Evolutionary conservation across 2,113 vertebrate genomes (phyloP), one percentile per base, ranked within the genome.

Genomic region (Macroglossus sobrinus): DNA sequence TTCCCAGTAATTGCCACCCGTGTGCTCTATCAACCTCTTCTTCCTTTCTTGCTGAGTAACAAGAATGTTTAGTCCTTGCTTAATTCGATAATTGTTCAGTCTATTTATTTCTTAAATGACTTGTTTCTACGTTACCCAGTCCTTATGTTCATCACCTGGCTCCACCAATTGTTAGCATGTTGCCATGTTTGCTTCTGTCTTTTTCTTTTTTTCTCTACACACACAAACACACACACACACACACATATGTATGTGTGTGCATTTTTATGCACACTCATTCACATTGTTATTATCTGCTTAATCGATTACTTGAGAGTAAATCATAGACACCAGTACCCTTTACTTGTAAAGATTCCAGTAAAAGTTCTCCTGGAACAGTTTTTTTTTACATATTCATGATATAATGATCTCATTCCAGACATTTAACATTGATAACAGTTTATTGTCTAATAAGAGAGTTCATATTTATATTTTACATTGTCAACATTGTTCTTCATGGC

Each of bases 41-140:
- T 95, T 38, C 71, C 63, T 92, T 88, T 81, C 76, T 85, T 79
- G 13, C 43, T 91, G 76, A 63, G 53, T 69, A 55, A 30, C 53
- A 57, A 91, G 71, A 66, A 84, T 84, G 68, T 88, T 84, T 93
- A 94, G 71, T 57, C 33, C 79, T 30, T 71, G 72, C 47, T 88
- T 75, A 93, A 75, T 82, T 45, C 16, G 68, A 75, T 45, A 74
- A 63, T 13, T 84, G 89, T 92, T 91, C 19, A 59, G 26, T 55
- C 35, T 85, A 28, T 75, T 72, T 91, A 68, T 66, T 95, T 79
- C 28, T 80, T 74, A 94, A 87, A 74, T 93, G 80, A 93, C n/a
- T 87, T 22, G 47, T 69, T 94, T 28, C n/a, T 84, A 4, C 82
- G 45, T 13, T 43, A 69, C 19, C 75, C 57, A 45, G 55, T 75